Conservation (phyloP, 2,113 vertebrate genomes). For the Ceyx cyanopectus region DNA sequence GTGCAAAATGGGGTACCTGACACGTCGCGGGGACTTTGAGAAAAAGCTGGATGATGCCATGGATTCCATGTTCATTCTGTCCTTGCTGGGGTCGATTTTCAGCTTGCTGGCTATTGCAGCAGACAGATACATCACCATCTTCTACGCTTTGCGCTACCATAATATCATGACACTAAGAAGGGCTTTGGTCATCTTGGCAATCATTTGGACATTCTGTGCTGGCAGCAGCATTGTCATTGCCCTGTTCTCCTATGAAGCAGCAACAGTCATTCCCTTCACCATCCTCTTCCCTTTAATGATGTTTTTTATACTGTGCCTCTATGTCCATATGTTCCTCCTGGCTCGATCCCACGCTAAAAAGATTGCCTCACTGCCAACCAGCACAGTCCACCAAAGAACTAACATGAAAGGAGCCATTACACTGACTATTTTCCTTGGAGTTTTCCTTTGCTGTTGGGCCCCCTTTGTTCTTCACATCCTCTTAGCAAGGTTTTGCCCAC, state of each 20-base stretch:
- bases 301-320: conserved; percentile 88
- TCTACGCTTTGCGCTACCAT: conserved; percentile 91
- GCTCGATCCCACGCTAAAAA: conserved; percentile 88
- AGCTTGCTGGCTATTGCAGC: conserved; percentile 92
- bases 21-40: conserved; percentile 77
- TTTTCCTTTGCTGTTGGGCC: conserved; percentile 92
- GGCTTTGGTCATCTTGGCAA: conserved; percentile 71
- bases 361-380: conserved; percentile 80
- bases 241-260: conserved; percentile 80
- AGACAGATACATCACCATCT: conserved; percentile 95
- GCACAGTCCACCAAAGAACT: conserved; percentile 59
- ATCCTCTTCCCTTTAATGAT: conserved; percentile 86
- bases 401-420: conserved; percentile 90
- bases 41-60: conserved; percentile 87
- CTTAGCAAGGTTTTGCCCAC: conserved; percentile 87
- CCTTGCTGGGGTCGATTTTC: conserved; percentile 91
- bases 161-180: conserved; percentile 89
- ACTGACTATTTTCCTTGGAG: conserved; percentile 90
- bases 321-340: conserved; percentile 92
- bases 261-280: conserved; percentile 86
- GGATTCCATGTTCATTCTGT: conserved; percentile 90
- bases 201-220: conserved; percentile 85
- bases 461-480: conserved; percentile 92
- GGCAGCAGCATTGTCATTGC: conserved; percentile 85
- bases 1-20: conserved; percentile 82